Base-by-base conservation (phyloP, 1,140 invertebrate species). In the Danaus plexippus region DNA sequence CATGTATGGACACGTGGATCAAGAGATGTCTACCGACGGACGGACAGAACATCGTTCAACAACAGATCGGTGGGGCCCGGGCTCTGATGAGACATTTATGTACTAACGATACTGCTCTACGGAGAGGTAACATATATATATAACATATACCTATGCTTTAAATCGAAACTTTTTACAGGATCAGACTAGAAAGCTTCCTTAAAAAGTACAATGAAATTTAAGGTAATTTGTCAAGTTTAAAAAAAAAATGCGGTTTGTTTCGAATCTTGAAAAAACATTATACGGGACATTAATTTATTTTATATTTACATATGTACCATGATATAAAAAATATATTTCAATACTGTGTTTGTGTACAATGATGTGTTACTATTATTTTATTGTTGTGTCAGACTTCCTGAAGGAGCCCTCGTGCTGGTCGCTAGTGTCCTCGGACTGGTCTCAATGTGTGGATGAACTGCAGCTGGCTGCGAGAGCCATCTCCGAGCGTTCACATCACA, bases 1-100 rank as follows among this genome's bases (percentile, higher is more conserved):
- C 63, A 2, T 85, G 82, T 52, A 85, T 85, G 79, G 79, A 85
- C 49, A 64, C 67, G n/a, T 85, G 82, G 82, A 85, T 85, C 47
- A 77, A 73, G 48, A 66, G 75, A 7, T 85, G 80, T 59, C 54
- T 85, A 45, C 82, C 80, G 0, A 82, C 77, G 0, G 82, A 85
- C 47, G 75, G 75, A 2, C 80, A 85, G 52, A 79, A 77, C 18
- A 15, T 85, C 8, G 59, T 85, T 0, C 82, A 85, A 13, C 73
- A 81, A 22, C 80, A 85, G 52, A 85, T 83, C 4, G 80, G 75
- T 1, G 80, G 80, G 2, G 80, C 82, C 0, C 62, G 72, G 9
- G 78, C 73, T 0, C 70, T 85, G 9, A 85, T 85, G 81, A 68
- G 78, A 0, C 82, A 70, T 43, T 64, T 85, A 4, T 85, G 82